phyloP scores from a whole-genome alignment of 2,888 invertebrate species.

The Heteromyza rotundicornis region DNA sequence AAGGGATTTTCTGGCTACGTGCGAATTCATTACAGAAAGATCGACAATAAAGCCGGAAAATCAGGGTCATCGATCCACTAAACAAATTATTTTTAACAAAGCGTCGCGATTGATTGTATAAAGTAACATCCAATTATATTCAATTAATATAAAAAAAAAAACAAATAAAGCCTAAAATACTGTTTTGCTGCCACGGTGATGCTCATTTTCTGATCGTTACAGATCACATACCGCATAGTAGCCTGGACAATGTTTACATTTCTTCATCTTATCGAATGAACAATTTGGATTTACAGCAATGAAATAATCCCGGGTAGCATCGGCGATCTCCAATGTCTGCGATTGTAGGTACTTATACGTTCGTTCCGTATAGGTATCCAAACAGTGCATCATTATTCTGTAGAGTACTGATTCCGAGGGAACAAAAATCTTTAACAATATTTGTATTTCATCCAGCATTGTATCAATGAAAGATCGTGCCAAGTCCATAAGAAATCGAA shows the following conservation, averaged over 20 bases:
- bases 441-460: constrained; percentile 25
- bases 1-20: too few relatives aligned
- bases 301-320: constrained; percentile 29
- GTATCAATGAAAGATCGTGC: constrained; percentile 34
- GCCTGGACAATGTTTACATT: constrained; percentile 40
- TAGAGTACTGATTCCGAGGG: constrained; percentile 44
- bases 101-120: too few relatives aligned
- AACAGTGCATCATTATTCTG: constrained; percentile 30
- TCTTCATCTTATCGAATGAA: not conserved
- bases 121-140: too few relatives aligned
- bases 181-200: too few relatives aligned
- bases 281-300: constrained; percentile 39
- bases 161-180: too few relatives aligned
- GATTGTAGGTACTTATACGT: too few relatives aligned
- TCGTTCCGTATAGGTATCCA: rapidly evolving
- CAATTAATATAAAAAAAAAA: too few relatives aligned
- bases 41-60: too few relatives aligned
- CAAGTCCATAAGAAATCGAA: constrained; percentile 35
- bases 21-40: too few relatives aligned
- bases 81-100: too few relatives aligned
- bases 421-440: constrained; percentile 33
- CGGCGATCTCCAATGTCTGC: constrained; percentile 26
- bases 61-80: too few relatives aligned
- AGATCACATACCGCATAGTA: constrained; percentile 31
- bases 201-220: too few relatives aligned